Base-by-base conservation (phyloP, 64 coral and sea anemone genomes). In the Porites lutea region DNA sequence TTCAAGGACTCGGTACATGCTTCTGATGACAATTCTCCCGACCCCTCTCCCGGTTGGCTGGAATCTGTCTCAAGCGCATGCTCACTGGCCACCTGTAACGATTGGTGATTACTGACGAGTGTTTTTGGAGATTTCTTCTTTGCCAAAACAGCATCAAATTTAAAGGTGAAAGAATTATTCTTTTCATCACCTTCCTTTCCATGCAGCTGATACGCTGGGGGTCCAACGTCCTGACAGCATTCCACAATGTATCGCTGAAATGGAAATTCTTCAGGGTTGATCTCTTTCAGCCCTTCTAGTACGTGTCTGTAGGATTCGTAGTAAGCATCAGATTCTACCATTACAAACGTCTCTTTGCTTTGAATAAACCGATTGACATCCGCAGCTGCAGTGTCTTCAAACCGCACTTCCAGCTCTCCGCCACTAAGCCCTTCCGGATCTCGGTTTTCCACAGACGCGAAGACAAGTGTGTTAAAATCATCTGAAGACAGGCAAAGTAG, bases 261-360 rank as follows among this genome's bases (percentile, higher is more conserved):
- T 2, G 91, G 91, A 11, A 93, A 58, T 13, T 74, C 48, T 52
- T 89, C 48, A 46, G 64, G 11, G 4, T 84, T 48, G 19, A 94
- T 68, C 8, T 53, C 73, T 59, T 89, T 79, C 2, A 94, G 59
- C 5, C 78, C 92, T 83, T 94, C 88, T 2, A 94, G 48, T 22
- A 89, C 87, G 59, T 94, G 78, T 52, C 90, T 89, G 87, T 96
- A 96, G 16, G 95, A 70, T 90, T 96, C 95, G 23, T 85, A 96
- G 68, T 89, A 96, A 4, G 78, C 90, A 8, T 90, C 79, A 4
- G 95, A 96, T 64, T 96, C 95, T 48, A 96, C 90, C 90, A 50
- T 90, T 23, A 94, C 88, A 48, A 98, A 98, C 4, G 7, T 72
- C 43, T 51, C 64, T 15, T 89, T 90, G 15, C 23, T 50, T 21